These are phyloP conservation scores for Lethenteron reissneri DNA, from an alignment of 2,113 vertebrate species.

Conservation along the genomic window DNA sequence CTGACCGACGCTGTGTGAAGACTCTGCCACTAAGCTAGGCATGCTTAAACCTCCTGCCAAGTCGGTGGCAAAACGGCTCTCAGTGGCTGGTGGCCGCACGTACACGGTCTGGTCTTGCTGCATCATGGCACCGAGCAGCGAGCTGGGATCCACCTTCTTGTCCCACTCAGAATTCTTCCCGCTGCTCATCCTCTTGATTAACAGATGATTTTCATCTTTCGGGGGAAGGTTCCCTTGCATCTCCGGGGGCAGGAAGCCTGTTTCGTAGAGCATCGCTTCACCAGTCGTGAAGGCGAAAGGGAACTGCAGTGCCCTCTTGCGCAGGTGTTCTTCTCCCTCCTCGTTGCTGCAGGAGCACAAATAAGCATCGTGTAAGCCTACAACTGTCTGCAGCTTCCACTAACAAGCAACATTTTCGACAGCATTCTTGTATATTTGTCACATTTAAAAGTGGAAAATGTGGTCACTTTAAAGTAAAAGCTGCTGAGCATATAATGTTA, in stretches of 20 bases:
- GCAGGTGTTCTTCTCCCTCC: conserved; percentile 39
- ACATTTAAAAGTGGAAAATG: too few species aligned
- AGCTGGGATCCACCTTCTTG: conserved; percentile 13
- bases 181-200: background rate
- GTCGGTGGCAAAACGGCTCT: conserved; percentile 15
- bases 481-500: too few species aligned
- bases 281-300: conserved; percentile 35
- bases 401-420: too few species aligned
- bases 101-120: conserved; percentile 26
- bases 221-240: background rate
- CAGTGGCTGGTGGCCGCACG: background rate
- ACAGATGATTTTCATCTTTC: too few species aligned
- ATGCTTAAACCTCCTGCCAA: conserved; percentile 24
- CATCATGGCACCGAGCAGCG: conserved; percentile 29
- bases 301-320: conserved; percentile 26
- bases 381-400: too few species aligned
- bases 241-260: background rate
- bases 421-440: too few species aligned
- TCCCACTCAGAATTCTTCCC: conserved; percentile 8
- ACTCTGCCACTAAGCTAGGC: conserved; percentile 23
- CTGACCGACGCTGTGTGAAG: accelerated
- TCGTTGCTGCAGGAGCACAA: conserved; percentile 22
- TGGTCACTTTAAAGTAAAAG: too few species aligned
- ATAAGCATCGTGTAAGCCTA: background rate
- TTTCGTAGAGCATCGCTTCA: conserved; percentile 33